Evolutionary conservation across 2,797 vertebrate species (phyloP), one percentile per base, ranked within the genome.

Genomic region (Eulemur albifrons): DNA sequence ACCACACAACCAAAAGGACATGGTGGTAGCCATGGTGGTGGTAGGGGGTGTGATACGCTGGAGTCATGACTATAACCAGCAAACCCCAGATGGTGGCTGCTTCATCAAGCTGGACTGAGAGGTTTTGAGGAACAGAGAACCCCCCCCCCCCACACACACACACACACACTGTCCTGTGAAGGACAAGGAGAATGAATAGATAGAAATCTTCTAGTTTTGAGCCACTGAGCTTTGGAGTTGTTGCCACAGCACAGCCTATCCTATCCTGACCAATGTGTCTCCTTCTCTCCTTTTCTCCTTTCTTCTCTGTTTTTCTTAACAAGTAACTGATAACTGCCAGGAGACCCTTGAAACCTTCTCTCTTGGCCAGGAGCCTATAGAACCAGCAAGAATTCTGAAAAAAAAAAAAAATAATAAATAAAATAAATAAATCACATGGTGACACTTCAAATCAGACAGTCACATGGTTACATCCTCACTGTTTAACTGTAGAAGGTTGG

Each of bases 311-410:
- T 65, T 79, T 87, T 54, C 81, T 73, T 69, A 48, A 72, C 12
- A 85, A 79, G 27, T 95, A 48, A 84, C 50, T 18, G 5, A 27
- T 72, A 82, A 85, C 50, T 91, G 77, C 43, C 38, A 77, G 91
- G 63, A 83, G 27, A 59, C 27, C 25, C 48, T 70, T 54, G 69
- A 88, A 88, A 61, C 20, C 35, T 61, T 80, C 25, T 52, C 80
- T 81, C 9, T 63, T 84, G 30, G 30, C 21, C 12, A 30, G 54
- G n/a, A 95, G 43, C 4, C 35, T 87, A 25, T 54, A 54, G 32
- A 67, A 30, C 15, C 7, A 75, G 61, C n/a, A 67, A 65, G 69
- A 76, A 70, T n/a, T 20, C 70, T 72, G 40, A 23, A 57, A 61
- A 57, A 57, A 73, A 73, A 40, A 54, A 25, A 57, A 57, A n/a